Evolutionary conservation across 2,113 vertebrate species (phyloP).

Genomic region (Axis porcinus): DNA sequence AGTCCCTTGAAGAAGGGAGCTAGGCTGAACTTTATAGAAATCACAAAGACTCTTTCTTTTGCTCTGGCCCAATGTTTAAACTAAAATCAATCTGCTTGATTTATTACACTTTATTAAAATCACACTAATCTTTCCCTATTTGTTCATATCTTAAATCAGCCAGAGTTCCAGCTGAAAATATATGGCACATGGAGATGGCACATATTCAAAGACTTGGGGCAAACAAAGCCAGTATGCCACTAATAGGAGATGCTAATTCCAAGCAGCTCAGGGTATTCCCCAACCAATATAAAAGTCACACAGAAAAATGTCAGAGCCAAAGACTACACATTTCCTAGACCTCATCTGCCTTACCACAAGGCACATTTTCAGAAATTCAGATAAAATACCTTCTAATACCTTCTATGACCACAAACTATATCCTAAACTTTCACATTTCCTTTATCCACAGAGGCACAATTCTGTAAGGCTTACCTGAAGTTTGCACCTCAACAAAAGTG

Average conservation of each 20-base stretch:
- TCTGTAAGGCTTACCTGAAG: not conserved
- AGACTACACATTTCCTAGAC: not conserved
- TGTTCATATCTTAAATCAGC: not conserved
- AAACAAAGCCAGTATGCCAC: not conserved
- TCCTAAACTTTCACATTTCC: not conserved
- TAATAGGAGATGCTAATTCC: not conserved
- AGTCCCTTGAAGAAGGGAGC: not conserved
- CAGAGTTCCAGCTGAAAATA: not conserved
- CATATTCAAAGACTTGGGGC: not conserved
- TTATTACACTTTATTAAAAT: constrained; percentile 19
- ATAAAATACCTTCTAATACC: not conserved
- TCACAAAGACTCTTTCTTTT: not conserved
- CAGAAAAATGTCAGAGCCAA: not conserved
- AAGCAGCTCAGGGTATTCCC: not conserved
- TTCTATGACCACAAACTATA: not conserved
- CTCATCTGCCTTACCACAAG: not conserved
- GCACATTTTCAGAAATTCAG: not conserved
- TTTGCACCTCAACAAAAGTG: not conserved
- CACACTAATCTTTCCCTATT: not conserved
- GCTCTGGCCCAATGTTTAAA: not conserved
- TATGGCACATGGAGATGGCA: not conserved
- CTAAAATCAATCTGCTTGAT: constrained; percentile 14
- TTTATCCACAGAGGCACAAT: not conserved
- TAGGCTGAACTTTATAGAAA: not conserved
- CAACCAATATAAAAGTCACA: not conserved